A percentile compares a stretch with the other conserved stretches of the same genome.
Conservation (phyloP, 2,797 vertebrate genomes). For the Semaprochilodus insignis region DNA sequence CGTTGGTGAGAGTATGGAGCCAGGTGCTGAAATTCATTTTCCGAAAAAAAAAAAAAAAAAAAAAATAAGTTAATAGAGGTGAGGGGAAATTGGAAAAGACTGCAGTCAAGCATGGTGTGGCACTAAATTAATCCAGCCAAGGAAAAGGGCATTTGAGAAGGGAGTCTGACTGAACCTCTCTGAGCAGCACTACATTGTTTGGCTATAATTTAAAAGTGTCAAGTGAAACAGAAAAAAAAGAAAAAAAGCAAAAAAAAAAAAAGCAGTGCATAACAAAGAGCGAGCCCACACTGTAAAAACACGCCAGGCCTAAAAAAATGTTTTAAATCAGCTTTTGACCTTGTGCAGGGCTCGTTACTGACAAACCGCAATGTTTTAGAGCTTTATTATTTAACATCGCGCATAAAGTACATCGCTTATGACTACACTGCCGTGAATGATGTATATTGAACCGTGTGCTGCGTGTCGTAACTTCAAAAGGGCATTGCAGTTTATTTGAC, state of each 20-base stretch:
- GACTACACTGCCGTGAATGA: slow-evolving; percentile 5
- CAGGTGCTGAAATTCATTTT: slow-evolving; percentile 25
- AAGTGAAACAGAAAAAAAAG: slow-evolving; percentile 16
- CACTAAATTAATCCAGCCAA: slow-evolving; percentile 42
- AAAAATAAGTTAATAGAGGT: slow-evolving; percentile 34
- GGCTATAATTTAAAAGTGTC: slow-evolving; percentile 20
- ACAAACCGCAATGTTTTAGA: slow-evolving; percentile 4
- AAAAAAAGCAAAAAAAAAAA: slow-evolving; percentile 1
- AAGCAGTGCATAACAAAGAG: slow-evolving; percentile 25
- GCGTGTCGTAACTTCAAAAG: slow-evolving; percentile 10
- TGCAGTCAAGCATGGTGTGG: slow-evolving; percentile 41
- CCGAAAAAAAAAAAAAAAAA: slow-evolving; percentile 13
- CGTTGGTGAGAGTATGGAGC: slow-evolving; percentile 1
- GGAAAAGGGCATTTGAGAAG: slow-evolving; percentile 21
- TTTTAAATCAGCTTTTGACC: slow-evolving; percentile 13
- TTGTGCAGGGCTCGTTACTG: slow-evolving; percentile 13
- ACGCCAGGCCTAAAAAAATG: background rate
- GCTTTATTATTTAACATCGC: background rate
- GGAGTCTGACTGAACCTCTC: slow-evolving; percentile 8
- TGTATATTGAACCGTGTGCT: slow-evolving; percentile 2
- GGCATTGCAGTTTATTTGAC: slow-evolving; percentile 14
- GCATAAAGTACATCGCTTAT: slow-evolving; percentile 9
- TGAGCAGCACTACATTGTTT: background rate
- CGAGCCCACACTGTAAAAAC: background rate
- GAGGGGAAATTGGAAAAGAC: slow-evolving; percentile 40